Conservation (phyloP, 2,888 invertebrate species). For the Cremastinae sp. region DNA sequence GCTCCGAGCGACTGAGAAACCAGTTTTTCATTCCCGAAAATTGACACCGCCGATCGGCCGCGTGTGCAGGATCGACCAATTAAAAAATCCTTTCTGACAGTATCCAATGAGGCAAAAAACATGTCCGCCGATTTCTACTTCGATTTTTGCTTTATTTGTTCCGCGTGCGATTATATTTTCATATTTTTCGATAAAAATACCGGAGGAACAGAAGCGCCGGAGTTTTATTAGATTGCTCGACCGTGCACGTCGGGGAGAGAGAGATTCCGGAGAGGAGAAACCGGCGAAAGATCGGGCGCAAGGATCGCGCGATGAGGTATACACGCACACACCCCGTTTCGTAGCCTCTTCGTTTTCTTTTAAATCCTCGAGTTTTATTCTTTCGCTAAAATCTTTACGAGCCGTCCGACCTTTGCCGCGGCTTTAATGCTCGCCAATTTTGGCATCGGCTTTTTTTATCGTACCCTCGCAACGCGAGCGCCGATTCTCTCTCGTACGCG, state of each 20-base stretch:
- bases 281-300: constrained; percentile 9
- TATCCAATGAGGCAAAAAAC: not conserved
- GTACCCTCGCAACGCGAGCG: constrained; percentile 20
- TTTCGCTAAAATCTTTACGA: constrained; percentile 68
- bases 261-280: not conserved
- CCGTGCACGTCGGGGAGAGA: not conserved
- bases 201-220: too few species aligned
- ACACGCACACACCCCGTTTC: constrained; percentile 58
- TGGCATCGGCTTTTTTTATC: constrained; percentile 60
- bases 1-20: constrained; percentile 21
- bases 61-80: constrained; percentile 7
- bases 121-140: not conserved
- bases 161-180: too few species aligned
- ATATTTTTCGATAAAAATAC: too few species aligned
- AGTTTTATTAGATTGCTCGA: too few species aligned
- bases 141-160: not conserved
- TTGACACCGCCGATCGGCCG: constrained; percentile 21
- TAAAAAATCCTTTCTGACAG: constrained; percentile 15
- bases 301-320: constrained; percentile 51
- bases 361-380: constrained; percentile 66
- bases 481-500: constrained; percentile 10
- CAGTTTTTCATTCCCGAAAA: constrained; percentile 29
- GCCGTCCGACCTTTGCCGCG: constrained; percentile 65
- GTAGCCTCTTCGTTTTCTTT: constrained; percentile 20
- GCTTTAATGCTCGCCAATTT: constrained; percentile 65